phyloP scores from a whole-genome alignment of 2,797 vertebrate genomes.

The Peromyscus attwateri region DNA sequence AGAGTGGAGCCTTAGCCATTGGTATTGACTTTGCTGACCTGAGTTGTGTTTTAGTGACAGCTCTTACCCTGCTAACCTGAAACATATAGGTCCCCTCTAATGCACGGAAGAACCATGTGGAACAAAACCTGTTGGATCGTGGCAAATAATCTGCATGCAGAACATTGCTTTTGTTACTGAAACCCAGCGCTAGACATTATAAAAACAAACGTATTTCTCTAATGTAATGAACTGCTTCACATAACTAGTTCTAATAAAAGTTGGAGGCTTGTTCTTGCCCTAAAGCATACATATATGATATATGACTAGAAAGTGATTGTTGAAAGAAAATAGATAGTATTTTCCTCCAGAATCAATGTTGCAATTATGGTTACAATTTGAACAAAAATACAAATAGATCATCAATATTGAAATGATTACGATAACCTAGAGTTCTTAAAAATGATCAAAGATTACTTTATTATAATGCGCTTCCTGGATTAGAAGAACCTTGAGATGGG shows the following conservation, averaged over 20 bases:
- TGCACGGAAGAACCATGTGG: neutral
- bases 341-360: slow-evolving; percentile 8
- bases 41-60: slow-evolving; percentile 1
- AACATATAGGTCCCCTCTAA: slow-evolving; percentile 19
- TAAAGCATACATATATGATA: neutral
- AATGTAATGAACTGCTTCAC: slow-evolving; percentile 45
- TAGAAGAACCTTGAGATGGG: neutral
- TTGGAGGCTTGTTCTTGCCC: neutral
- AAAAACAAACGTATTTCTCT: neutral
- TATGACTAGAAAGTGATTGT: neutral
- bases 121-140: slow-evolving; percentile 18
- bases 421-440: slow-evolving; percentile 23
- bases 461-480: neutral
- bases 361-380: slow-evolving; percentile 57
- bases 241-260: slow-evolving; percentile 37
- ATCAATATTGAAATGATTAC: slow-evolving; percentile 22
- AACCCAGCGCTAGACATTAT: neutral
- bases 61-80: slow-evolving; percentile 44
- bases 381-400: slow-evolving; percentile 59
- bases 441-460: slow-evolving; percentile 18
- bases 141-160: slow-evolving; percentile 22
- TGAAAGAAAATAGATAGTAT: slow-evolving; percentile 22
- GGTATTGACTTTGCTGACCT: neutral
- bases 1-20: neutral
- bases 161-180: neutral